Base-by-base conservation (phyloP, 2,888 invertebrate genomes). In the Cheilosia scutellata region DNA sequence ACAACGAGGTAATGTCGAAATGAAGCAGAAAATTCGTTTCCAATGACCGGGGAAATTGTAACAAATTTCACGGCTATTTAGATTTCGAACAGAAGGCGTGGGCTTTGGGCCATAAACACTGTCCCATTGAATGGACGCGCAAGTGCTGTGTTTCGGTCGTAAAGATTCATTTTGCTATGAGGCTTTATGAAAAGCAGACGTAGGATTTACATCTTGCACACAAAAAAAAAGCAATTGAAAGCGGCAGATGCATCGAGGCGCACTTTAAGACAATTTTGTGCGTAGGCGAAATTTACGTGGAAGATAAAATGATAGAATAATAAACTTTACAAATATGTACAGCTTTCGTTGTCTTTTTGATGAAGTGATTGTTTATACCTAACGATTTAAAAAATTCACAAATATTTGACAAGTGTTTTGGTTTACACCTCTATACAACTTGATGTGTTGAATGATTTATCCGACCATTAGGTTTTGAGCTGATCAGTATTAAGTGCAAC, bases 1-100 rank as follows among this genome's bases (percentile, higher is more conserved):
- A 58, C 66, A 40, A 27, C 31, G n/a, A 58, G 63, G 25, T 53
- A 47, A 49, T 47, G 65, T 68, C 44, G 65, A 76, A 84, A 68
- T 82, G 58, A 86, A 72, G 86, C 80, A 76, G 76, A 82, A 86
- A 86, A 86, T 86, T 76, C 55, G 44, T 62, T 75, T 66, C 80
- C 71, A 80, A 76, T 80, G 68, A 72, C 44, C 80, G 66, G 66
- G 66, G 63, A 80, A 80, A 71, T 76, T 75, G 84, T 79, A 63
- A 75, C 79, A 62, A 75, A 84, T 76, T 84, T 79, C 57, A 71
- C 75, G 79, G 68, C 44, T 65, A 49, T 75, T 84, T 75, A 60
- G 55, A 37, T 31, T 83, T 70, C n/a, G 20, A 27, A 58, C 9
- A 20, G 40, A 37, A 70, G 77, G 70, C 57, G 78, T 78, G 70